A percentile compares a stretch with the other conserved stretches of the same genome.
phyloP scores from a whole-genome alignment of 2,113 vertebrate species.

The Eidolon helvum region DNA sequence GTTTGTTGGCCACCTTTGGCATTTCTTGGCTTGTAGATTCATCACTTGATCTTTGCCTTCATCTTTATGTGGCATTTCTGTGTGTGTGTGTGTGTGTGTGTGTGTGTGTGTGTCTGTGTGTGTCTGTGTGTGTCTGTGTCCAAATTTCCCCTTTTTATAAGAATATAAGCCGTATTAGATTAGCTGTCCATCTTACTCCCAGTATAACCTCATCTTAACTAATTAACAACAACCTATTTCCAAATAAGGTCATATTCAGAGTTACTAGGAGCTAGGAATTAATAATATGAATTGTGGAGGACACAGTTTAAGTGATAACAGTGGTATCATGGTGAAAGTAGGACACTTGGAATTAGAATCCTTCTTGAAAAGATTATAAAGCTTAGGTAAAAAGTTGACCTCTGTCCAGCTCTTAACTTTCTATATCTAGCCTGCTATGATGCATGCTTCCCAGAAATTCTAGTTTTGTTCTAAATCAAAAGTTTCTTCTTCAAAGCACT shows the following conservation, averaged over 20 bases:
- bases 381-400: neutral
- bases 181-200: neutral
- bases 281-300: neutral
- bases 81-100: neutral
- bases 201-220: neutral
- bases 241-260: neutral
- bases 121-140: neutral
- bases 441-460: neutral
- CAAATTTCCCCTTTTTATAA: neutral
- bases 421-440: neutral
- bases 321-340: neutral
- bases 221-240: neutral
- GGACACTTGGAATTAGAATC: neutral
- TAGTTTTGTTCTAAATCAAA: slow-evolving; percentile 43
- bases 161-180: neutral
- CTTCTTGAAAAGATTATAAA: slow-evolving; percentile 4
- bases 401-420: neutral
- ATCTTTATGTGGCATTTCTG: neutral
- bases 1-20: neutral
- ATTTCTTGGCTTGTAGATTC: neutral
- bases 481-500: slow-evolving; percentile 37
- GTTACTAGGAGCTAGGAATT: neutral
- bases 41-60: neutral
- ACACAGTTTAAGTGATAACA: neutral
- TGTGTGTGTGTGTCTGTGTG: too few relatives aligned